Base-by-base conservation (phyloP, 2,113 vertebrate species). In the Anoura caudifer region DNA sequence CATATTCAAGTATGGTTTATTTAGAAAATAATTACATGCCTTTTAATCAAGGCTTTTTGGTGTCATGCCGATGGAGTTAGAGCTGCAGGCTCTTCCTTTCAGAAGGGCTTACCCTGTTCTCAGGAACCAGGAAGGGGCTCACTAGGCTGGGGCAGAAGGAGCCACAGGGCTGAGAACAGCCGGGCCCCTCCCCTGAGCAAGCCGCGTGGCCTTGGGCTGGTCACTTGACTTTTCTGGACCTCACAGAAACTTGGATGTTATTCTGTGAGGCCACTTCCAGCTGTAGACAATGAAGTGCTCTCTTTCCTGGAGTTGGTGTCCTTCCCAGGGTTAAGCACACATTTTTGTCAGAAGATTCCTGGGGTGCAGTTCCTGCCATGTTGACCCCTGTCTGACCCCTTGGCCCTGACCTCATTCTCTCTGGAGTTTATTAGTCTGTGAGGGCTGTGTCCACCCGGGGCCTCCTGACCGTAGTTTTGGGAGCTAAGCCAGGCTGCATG, bases 11-110 rank as follows among this genome's bases (percentile, higher is more conserved):
- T 50, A 87, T 12, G 76, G 38, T 52, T 97, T 97, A 87, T 96
- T 97, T 83, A 80, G 90, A 96, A 94, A 96, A 96, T 67, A 85
- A 95, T 92, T 81, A 82, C 91, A 82, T 17, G 82, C 63, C 72
- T 95, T 86, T 97, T 95, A 72, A 96, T 81, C n/a, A 90, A 95
- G 83, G n/a, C 28, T 63, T 92, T 94, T 76, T 70, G 80, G 65
- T 95, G 81, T 63, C 13, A 24, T 28, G 43, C 38, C 0, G 38
- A 54, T 45, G 84, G 92, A 28, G 5, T 61, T 52, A 38, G 89
- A 61, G 41, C n/a, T n/a, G n/a, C 8, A 38, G 80, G 76, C 54
- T 79, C 47, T 96, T 79, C 81, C 56, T 92, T 82, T n/a, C 33
- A 15, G 72, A 72, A 61, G 26, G 70, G 36, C 47, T 47, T 0